Percentiles rank a stretch among this genome's conserved stretches.
Evolutionary conservation across 2,113 vertebrate genomes (phyloP).

Genomic region (Notiomystis cincta): DNA sequence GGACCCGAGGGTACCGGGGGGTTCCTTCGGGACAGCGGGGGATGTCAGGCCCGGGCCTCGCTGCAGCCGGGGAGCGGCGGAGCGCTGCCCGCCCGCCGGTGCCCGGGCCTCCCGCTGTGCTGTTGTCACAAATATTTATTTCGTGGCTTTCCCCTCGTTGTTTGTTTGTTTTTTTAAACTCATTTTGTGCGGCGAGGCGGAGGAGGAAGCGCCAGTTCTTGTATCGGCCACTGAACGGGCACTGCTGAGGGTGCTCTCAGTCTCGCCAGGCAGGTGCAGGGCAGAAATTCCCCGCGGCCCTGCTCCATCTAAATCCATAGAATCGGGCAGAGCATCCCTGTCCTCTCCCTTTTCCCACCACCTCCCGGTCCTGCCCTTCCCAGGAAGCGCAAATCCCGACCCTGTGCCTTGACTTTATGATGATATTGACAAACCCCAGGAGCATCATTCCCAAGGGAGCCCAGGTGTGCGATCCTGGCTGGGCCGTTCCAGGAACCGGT

Average conservation of each 20-base stretch:
- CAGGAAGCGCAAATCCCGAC: fast-evolving
- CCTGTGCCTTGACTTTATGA: fast-evolving
- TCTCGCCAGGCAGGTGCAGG: neutral
- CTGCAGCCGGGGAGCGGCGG: neutral
- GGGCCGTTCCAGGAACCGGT: neutral
- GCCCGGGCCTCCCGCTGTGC: neutral
- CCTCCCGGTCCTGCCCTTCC: neutral
- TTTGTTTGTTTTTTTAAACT: neutral
- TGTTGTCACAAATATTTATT: fast-evolving
- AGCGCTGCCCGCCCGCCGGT: neutral
- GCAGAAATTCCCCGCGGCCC: neutral
- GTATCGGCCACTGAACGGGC: fast-evolving
- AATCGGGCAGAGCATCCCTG: neutral
- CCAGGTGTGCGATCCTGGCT: fast-evolving
- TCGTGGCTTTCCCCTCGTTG: no score
- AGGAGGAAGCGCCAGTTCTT: fast-evolving
- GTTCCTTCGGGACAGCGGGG: no score
- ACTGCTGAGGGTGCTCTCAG: fast-evolving
- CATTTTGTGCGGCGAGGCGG: neutral
- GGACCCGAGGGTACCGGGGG: no score
- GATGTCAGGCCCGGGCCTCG: no score
- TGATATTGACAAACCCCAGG: fast-evolving
- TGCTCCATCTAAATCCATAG: neutral
- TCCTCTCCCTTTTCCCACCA: neutral
- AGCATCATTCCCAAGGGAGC: fast-evolving